Evolutionary conservation across 2,113 vertebrate genomes (phyloP).

Genomic region (Callopanchax toddi): DNA sequence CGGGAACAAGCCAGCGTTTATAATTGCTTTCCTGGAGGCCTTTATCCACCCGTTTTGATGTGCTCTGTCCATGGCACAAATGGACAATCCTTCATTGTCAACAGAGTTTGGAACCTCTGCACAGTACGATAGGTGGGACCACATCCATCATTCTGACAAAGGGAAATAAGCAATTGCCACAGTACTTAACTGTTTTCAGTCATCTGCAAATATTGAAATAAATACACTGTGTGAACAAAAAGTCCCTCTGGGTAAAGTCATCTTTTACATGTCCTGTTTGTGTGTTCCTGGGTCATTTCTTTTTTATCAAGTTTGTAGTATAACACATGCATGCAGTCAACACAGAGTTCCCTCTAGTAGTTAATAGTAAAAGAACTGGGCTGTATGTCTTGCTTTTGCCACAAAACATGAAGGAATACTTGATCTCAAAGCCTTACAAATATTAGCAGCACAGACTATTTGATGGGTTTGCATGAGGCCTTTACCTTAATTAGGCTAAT

Average conservation of each 20-base stretch:
- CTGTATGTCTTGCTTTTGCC: constrained; percentile 29
- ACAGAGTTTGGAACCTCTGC: constrained; percentile 65
- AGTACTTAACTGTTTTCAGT: constrained; percentile 75
- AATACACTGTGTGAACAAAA: constrained; percentile 58
- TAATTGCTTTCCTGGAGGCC: constrained; percentile 64
- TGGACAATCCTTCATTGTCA: constrained; percentile 77
- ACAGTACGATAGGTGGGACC: constrained; percentile 66
- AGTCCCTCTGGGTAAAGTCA: constrained; percentile 58
- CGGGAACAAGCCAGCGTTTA: constrained; percentile 62
- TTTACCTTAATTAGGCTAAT: constrained; percentile 4
- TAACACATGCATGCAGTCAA: constrained; percentile 32
- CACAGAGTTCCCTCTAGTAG: constrained; percentile 1
- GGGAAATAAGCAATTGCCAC: constrained; percentile 78
- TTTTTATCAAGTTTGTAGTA: constrained; percentile 37
- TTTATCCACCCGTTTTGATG: constrained; percentile 69
- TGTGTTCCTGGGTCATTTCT: constrained; percentile 64
- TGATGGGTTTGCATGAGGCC: constrained; percentile 16
- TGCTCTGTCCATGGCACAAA: constrained; percentile 72
- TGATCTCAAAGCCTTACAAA: constrained; percentile 6
- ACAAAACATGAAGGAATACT: constrained; percentile 39
- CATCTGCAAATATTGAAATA: constrained; percentile 77
- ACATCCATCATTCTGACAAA: constrained; percentile 79
- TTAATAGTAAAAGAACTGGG: constrained; percentile 32
- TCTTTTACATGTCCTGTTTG: constrained; percentile 77
- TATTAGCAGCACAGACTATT: constrained; percentile 12